Percentiles rank a stretch among this genome's conserved stretches.
Conservation (phyloP, 2,113 vertebrate species). For the Okapia johnstoni region DNA sequence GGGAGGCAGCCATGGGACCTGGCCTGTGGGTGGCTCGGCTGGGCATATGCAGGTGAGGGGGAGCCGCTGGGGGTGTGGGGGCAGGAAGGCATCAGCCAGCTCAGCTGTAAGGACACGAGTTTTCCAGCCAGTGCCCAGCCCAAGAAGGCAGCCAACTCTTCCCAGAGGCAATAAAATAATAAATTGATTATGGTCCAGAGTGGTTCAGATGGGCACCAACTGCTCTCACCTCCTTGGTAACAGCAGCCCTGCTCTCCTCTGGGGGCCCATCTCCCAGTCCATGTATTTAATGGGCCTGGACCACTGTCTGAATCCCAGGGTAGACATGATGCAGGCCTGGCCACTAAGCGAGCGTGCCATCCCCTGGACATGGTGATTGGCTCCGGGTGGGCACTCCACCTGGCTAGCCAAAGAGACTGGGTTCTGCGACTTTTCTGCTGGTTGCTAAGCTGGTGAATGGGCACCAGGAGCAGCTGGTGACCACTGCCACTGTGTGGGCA, state of each 20-base stretch:
- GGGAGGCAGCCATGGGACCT: neutral
- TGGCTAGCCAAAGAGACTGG: neutral
- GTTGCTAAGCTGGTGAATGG: neutral
- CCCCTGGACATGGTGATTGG: neutral
- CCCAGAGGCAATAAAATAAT: neutral
- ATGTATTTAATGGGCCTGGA: neutral
- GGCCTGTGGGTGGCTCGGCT: neutral
- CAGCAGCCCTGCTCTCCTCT: neutral
- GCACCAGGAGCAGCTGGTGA: neutral
- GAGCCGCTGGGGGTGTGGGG: neutral
- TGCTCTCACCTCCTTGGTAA: constrained; percentile 63
- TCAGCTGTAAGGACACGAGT: neutral
- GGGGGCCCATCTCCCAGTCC: neutral
- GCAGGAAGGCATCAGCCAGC: neutral
- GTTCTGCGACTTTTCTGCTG: neutral
- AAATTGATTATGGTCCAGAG: neutral
- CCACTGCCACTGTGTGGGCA: neutral
- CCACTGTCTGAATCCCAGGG: neutral
- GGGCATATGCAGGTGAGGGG: neutral
- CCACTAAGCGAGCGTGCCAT: constrained; percentile 26
- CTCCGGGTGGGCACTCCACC: neutral
- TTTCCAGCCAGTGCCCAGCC: neutral
- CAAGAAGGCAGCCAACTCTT: neutral
- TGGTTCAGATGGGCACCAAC: no score
- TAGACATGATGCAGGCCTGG: neutral